Percentiles rank a stretch among this genome's conserved stretches.
phyloP scores from a whole-genome alignment of 1,140 invertebrate species.

The Agrypnia vestita region DNA sequence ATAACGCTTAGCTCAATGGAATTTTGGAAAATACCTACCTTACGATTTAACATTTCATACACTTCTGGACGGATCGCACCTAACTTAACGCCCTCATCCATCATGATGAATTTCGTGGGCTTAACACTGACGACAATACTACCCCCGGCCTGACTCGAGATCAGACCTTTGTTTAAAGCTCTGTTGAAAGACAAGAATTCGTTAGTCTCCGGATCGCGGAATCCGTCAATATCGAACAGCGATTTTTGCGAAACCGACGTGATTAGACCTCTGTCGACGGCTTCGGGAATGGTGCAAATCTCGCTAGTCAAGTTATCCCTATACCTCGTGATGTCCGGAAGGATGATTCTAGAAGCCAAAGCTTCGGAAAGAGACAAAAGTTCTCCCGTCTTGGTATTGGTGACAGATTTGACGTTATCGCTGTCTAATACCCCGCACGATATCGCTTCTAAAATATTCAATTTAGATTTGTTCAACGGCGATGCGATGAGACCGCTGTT shows the following conservation, averaged over 20 bases:
- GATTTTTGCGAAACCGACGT: slow-evolving; percentile 90
- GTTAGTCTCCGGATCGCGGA: slow-evolving; percentile 86
- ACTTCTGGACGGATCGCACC: slow-evolving; percentile 84
- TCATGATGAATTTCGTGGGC: slow-evolving; percentile 78
- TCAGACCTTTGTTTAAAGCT: slow-evolving; percentile 85
- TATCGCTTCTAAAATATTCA: slow-evolving; percentile 89
- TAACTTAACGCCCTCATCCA: slow-evolving; percentile 80
- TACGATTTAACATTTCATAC: slow-evolving; percentile 86
- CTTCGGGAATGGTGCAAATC: slow-evolving; percentile 83
- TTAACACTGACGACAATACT: slow-evolving; percentile 84
- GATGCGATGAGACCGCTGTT: slow-evolving; percentile 86
- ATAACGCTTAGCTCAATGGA: slow-evolving; percentile 86
- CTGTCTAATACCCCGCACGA: slow-evolving; percentile 89
- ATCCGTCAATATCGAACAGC: slow-evolving; percentile 93
- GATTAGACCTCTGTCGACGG: slow-evolving; percentile 89
- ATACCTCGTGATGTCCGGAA: slow-evolving; percentile 82
- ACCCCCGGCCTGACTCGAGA: slow-evolving; percentile 82
- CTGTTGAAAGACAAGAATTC: slow-evolving; percentile 91
- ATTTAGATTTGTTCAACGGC: slow-evolving; percentile 81
- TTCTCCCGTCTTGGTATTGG: slow-evolving; percentile 84
- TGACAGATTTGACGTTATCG: slow-evolving; percentile 86
- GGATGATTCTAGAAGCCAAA: slow-evolving; percentile 84
- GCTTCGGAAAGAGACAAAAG: slow-evolving; percentile 90
- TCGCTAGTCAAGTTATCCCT: slow-evolving; percentile 82
- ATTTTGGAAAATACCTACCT: slow-evolving; percentile 85